Evolutionary conservation across 2,888 invertebrate species (phyloP), one percentile per base, ranked within the genome.

Genomic region (Coelopa pilipes): DNA sequence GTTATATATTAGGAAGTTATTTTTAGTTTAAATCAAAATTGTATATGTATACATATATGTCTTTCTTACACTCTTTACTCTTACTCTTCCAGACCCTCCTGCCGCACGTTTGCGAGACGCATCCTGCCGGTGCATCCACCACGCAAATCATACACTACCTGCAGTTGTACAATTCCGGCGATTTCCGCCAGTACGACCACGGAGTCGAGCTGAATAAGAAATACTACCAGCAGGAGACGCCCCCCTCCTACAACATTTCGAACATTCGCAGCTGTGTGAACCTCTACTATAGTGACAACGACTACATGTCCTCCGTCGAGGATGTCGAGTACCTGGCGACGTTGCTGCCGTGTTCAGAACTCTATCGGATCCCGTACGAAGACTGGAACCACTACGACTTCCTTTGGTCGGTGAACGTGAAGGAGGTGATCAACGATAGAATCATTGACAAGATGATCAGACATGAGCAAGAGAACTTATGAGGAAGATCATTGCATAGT

Each of bases 381-480:
- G 87, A 86, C 47, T 93, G 92, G 85, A 92, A 90, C 79, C 93
- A 93, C 82, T 84, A 93, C 77, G 93, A 93, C 83, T 93, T 92
- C 82, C 82, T 92, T 77, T 92, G 91, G 90, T 93, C 90, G 5
- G 89, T 89, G 15, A 89, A 91, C 81, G 91, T 90, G 0, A 90
- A 89, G 79, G 87, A 88, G 60, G 86, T 92, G 72, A 83, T 93
- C 5, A 92, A 91, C 79, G 87, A 91, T 75, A 80, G 80, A 67
- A 83, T 86, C 70, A 81, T 86, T 11, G 79, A 78, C 69, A 83
- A 83, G 76, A 81, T 85, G 70, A 77, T 73, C 50, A 76, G 75
- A 62, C 83, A 85, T 73, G 84, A 84, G 73, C 62, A 76, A 0
- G 79, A 82, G 57, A 59, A 59, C 46, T 46, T 55, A 65, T n/a